Conservation (phyloP, 35 echinoderm and acorn worm genomes). For the Diadema setosum region DNA sequence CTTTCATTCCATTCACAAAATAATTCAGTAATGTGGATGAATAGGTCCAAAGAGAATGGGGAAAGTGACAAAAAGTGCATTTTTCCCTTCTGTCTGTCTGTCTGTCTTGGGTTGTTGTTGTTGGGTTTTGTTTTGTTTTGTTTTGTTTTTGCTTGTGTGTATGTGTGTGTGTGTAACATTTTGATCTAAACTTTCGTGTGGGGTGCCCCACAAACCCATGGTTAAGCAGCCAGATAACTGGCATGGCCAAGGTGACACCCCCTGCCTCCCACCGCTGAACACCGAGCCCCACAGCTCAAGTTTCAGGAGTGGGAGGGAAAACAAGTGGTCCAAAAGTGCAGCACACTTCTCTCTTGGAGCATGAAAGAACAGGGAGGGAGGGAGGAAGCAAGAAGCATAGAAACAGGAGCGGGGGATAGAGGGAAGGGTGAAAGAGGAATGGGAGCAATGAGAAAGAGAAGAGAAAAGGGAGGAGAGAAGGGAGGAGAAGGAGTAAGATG, state of each 20-base stretch:
- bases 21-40: too few species aligned
- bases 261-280: not conserved
- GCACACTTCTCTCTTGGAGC: not conserved
- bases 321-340: conserved; percentile 23
- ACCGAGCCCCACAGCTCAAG: not conserved
- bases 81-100: too few species aligned
- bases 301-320: not conserved
- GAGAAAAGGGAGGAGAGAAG: not conserved
- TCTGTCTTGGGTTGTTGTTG: too few species aligned
- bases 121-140: too few species aligned
- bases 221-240: not conserved
- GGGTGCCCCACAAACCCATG: not conserved
- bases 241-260: not conserved
- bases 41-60: too few species aligned
- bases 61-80: too few species aligned
- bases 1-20: too few species aligned
- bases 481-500: not conserved
- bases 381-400: not conserved
- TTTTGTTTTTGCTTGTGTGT: too few species aligned
- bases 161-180: too few species aligned
- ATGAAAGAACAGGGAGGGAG: not conserved
- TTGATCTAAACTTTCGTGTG: too few species aligned
- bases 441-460: not conserved
- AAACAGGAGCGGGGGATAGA: not conserved
- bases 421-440: not conserved